Conservation (phyloP, 1,140 invertebrate genomes). For the Pseudomyrmex cubaensis region DNA sequence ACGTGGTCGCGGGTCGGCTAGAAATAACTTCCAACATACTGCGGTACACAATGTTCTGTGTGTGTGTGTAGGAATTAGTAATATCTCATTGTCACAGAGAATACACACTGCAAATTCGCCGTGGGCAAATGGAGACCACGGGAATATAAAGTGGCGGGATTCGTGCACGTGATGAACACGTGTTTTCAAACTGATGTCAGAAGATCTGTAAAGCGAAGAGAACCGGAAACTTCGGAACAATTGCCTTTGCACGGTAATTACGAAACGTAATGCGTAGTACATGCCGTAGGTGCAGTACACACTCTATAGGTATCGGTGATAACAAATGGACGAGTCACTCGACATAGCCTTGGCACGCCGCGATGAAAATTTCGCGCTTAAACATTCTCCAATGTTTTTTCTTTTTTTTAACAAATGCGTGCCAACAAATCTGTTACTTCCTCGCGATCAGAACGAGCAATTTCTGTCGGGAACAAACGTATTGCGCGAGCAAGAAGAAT, state of each 20-base stretch:
- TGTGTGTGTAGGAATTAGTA: background rate
- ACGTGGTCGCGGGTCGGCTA: conserved; percentile 72
- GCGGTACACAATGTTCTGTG: background rate
- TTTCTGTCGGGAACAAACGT: background rate
- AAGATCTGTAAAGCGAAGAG: background rate
- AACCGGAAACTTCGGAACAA: background rate
- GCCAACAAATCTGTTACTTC: conserved; percentile 6
- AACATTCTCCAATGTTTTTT: conserved; percentile 8
- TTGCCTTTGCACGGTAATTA: background rate
- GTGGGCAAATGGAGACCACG: too few relatives aligned
- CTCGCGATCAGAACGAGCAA: background rate
- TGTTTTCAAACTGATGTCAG: background rate
- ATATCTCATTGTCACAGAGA: background rate
- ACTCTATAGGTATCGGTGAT: background rate
- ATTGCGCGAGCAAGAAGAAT: background rate
- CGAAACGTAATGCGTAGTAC: background rate
- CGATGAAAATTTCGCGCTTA: conserved; percentile 15
- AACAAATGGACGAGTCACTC: conserved; percentile 48
- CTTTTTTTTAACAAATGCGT: background rate
- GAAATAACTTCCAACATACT: conserved; percentile 58
- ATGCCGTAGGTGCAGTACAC: conserved; percentile 1
- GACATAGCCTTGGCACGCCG: conserved; percentile 12
- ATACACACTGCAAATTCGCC: too few relatives aligned
- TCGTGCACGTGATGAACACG: conserved; percentile 31
- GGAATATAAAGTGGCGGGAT: background rate